These are phyloP conservation scores for Microtus richardsoni DNA, from an alignment of 2,113 vertebrate species.

Conservation along the genomic window DNA sequence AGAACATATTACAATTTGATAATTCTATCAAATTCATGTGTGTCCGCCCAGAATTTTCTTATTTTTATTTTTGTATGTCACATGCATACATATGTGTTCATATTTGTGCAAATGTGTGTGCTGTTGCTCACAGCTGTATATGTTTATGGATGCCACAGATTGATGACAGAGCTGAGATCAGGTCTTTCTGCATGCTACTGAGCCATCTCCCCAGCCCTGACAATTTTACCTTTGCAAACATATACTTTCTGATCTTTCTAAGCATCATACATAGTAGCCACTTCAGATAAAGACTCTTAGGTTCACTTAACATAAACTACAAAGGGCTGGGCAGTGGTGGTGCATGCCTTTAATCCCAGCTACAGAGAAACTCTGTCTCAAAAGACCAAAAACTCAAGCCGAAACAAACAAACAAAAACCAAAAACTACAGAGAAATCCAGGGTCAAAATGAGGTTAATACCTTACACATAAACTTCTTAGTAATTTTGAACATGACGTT, in stretches of 20 bases:
- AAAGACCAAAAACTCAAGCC: too few species aligned
- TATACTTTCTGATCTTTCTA: conserved; percentile 14
- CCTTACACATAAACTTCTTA: conserved; percentile 3
- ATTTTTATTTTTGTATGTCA: not conserved
- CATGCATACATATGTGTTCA: not conserved
- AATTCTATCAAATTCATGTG: conserved; percentile 51
- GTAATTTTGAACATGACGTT: conserved; percentile 47
- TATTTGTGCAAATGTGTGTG: not conserved
- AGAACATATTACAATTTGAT: not conserved
- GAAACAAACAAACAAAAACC: not conserved
- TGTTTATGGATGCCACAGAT: not conserved
- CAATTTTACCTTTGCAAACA: conserved; percentile 49
- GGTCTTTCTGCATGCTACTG: not conserved
- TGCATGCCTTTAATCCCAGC: too few species aligned
- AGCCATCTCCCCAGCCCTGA: not conserved
- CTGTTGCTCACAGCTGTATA: not conserved
- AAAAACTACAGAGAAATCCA: conserved; percentile 45
- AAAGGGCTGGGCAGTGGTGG: not conserved
- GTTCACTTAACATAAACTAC: conserved; percentile 52
- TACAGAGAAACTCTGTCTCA: too few species aligned
- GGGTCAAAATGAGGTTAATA: not conserved
- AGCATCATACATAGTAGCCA: not conserved
- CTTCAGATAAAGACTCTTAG: conserved; percentile 44
- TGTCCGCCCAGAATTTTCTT: not conserved
- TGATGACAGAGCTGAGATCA: not conserved